Percentiles rank a stretch among this genome's conserved stretches.
These are phyloP conservation scores for Aphidoletes aphidimyza DNA, from an alignment of 2,888 invertebrate genomes.

Conservation along the genomic window DNA sequence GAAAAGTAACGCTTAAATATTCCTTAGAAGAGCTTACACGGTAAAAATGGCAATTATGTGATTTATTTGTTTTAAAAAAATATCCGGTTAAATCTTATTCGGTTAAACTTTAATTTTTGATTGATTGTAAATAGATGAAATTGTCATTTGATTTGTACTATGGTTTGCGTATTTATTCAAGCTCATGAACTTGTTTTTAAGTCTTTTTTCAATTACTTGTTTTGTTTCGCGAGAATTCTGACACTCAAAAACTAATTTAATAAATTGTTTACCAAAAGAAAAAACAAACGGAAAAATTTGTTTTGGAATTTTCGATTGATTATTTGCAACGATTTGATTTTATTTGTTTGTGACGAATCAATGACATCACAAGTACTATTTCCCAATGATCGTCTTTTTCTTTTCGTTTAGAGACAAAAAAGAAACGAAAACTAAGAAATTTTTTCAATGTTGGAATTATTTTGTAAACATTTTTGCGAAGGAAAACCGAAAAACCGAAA, in stretches of 20 bases:
- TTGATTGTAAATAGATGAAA: conserved; percentile 2
- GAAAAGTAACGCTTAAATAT: too few species aligned
- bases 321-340: neutral
- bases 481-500: conserved; percentile 16
- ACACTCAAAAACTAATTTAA: neutral
- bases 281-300: too few species aligned
- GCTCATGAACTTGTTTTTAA: neutral
- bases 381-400: neutral
- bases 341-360: neutral
- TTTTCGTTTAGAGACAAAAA: neutral
- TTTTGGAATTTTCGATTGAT: neutral
- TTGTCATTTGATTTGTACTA: conserved; percentile 23
- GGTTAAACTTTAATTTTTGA: neutral
- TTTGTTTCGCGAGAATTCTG: conserved; percentile 8
- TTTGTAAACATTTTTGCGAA: neutral
- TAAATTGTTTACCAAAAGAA: too few species aligned
- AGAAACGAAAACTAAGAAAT: too few species aligned
- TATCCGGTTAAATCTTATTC: neutral
- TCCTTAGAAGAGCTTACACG: neutral
- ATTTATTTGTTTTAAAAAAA: neutral
- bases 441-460: neutral
- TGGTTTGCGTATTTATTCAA: conserved; percentile 12
- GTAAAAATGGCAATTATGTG: conserved; percentile 36
- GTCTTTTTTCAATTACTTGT: neutral
- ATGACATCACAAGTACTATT: too few species aligned